Evolutionary conservation across 2,888 invertebrate genomes (phyloP).

Genomic region (Oligia fasciuncula): DNA sequence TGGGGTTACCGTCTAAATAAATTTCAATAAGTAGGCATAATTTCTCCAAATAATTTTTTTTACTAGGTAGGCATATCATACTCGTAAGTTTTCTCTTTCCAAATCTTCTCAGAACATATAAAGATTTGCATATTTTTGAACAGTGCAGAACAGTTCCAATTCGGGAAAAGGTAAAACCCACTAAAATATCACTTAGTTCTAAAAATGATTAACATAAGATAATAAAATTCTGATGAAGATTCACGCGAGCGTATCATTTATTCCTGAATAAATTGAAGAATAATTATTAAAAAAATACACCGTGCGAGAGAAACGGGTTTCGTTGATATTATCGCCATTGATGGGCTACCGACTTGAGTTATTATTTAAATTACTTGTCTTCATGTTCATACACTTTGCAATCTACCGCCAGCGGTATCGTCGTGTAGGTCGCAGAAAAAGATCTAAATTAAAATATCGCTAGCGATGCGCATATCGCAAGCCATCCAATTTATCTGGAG

Average conservation of each 20-base stretch:
- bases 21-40: neutral
- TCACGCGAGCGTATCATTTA: slow-evolving; percentile 19
- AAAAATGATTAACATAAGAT: slow-evolving; percentile 10
- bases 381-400: slow-evolving; percentile 42
- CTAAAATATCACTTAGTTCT: slow-evolving; percentile 13
- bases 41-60: too few relatives aligned
- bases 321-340: slow-evolving; percentile 45
- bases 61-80: neutral
- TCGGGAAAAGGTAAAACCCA: neutral
- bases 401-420: slow-evolving; percentile 33
- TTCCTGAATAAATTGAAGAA: slow-evolving; percentile 31
- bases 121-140: neutral
- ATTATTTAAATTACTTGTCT: slow-evolving; percentile 57
- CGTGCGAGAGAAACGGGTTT: slow-evolving; percentile 38
- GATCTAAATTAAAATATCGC: slow-evolving; percentile 53
- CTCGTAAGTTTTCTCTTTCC: neutral
- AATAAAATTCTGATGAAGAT: slow-evolving; percentile 18
- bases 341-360: slow-evolving; percentile 46
- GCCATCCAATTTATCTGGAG: slow-evolving; percentile 38
- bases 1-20: neutral
- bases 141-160: neutral
- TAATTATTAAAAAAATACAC: slow-evolving; percentile 36
- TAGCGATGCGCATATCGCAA: slow-evolving; percentile 27
- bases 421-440: slow-evolving; percentile 28
- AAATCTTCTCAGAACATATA: neutral